Conservation (phyloP, 1,140 invertebrate species). For the Drosophila sulfurigaster region DNA sequence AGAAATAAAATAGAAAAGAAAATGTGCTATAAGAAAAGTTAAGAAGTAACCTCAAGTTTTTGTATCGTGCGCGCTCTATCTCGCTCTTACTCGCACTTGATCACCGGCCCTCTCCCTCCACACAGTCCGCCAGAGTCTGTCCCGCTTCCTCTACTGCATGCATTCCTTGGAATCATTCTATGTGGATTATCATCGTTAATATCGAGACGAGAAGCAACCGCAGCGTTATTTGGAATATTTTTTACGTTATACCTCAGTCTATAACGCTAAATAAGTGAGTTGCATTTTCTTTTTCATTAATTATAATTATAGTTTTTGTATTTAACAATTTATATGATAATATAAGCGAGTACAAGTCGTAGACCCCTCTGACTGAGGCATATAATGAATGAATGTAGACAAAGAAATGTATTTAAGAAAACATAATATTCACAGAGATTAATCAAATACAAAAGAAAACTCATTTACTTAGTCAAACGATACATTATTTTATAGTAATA, state of each 20-base stretch:
- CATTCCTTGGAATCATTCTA: constrained; percentile 71
- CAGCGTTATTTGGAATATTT: constrained; percentile 66
- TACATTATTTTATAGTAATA: too few relatives aligned
- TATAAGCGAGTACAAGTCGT: too few relatives aligned
- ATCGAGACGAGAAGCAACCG: constrained; percentile 14
- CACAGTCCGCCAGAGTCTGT: not conserved
- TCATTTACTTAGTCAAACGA: too few relatives aligned
- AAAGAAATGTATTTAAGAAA: too few relatives aligned
- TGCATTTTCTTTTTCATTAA: not conserved
- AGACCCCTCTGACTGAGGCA: too few relatives aligned
- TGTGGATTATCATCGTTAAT: constrained; percentile 56
- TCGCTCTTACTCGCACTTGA: constrained; percentile 10
- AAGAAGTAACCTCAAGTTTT: constrained; percentile 53
- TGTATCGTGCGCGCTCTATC: constrained; percentile 33
- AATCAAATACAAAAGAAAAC: too few relatives aligned
- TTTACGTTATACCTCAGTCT: constrained; percentile 70
- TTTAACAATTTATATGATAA: too few relatives aligned
- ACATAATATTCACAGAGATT: too few relatives aligned
- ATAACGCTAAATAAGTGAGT: constrained; percentile 80
- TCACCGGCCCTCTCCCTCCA: not conserved
- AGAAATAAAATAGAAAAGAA: constrained; percentile 39
- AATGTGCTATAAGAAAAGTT: constrained; percentile 56
- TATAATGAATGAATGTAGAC: too few relatives aligned
- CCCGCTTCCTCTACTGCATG: constrained; percentile 57
- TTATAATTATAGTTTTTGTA: not conserved